phyloP scores from a whole-genome alignment of 2,888 invertebrate genomes.

The Ischnus inquisitorius region DNA sequence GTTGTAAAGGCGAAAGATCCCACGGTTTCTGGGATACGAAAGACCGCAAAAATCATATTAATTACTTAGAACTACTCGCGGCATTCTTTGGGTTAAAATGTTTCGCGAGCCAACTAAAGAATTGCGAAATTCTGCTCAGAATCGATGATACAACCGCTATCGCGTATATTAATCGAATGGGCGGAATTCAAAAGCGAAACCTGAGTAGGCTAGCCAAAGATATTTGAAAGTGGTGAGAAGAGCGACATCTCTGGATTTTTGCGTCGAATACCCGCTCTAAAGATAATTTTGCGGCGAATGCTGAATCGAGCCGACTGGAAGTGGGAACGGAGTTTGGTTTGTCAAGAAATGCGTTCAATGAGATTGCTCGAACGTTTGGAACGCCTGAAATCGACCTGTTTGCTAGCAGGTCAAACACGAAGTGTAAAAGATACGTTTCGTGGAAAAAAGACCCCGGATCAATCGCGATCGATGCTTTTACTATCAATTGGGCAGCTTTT shows the following conservation, averaged over 20 bases:
- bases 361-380: conserved; percentile 8
- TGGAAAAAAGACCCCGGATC: conserved; percentile 25
- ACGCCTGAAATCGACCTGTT: conserved; percentile 31
- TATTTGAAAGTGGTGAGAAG: background rate
- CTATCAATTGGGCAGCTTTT: background rate
- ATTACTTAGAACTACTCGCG: background rate
- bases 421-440: background rate
- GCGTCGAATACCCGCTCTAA: conserved; percentile 33
- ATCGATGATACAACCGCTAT: background rate
- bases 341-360: background rate
- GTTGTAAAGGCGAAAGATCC: background rate
- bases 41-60: background rate
- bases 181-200: background rate
- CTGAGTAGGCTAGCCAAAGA: background rate
- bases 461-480: conserved; percentile 24
- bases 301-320: conserved; percentile 19
- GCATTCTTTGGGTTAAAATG: background rate
- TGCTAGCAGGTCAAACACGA: conserved; percentile 5
- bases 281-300: conserved; percentile 25
- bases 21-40: background rate
- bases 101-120: background rate
- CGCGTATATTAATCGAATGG: background rate
- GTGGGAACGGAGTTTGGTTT: conserved; percentile 27
- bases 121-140: background rate
- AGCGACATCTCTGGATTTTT: conserved; percentile 4